Percentiles rank a stretch among this genome's conserved stretches.
Evolutionary conservation across 1,140 invertebrate genomes (phyloP).

Genomic region (Sogatella furcifera): DNA sequence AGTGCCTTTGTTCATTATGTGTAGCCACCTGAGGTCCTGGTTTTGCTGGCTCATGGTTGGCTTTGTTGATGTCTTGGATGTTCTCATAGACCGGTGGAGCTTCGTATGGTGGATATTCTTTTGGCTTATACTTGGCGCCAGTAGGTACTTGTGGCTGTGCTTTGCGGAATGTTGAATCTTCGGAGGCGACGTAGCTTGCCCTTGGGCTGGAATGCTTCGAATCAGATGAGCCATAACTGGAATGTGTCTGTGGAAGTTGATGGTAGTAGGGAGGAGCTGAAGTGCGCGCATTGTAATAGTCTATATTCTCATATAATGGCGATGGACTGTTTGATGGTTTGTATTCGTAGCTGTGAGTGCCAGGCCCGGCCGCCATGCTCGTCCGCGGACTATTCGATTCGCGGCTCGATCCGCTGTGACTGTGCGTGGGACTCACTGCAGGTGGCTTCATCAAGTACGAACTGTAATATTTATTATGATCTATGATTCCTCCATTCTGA

Average conservation of each 20-base stretch:
- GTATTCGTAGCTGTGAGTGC: conserved; percentile 16
- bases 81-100: conserved; percentile 61
- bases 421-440: conserved; percentile 23
- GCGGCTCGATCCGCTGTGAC: conserved; percentile 43
- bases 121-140: conserved; percentile 39
- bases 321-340: conserved; percentile 34
- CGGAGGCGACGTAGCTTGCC: conserved; percentile 32
- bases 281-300: conserved; percentile 48
- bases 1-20: conserved; percentile 24
- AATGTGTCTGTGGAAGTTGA: conserved; percentile 38
- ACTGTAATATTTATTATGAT: conserved; percentile 25
- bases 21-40: conserved; percentile 37
- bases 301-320: conserved; percentile 71
- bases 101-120: conserved; percentile 41
- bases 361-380: conserved; percentile 31
- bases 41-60: conserved; percentile 33
- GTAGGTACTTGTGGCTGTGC: conserved; percentile 58
- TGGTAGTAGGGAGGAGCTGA: conserved; percentile 47
- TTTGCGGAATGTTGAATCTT: conserved; percentile 44
- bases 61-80: conserved; percentile 42
- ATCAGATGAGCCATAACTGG: conserved; percentile 38
- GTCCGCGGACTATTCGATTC: conserved; percentile 50
- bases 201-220: conserved; percentile 41
- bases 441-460: conserved; percentile 20
- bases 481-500: conserved; percentile 22